Percentiles rank a stretch among this genome's conserved stretches.
These are phyloP conservation scores for Rhinoderma darwinii DNA, from an alignment of 2,113 vertebrate genomes.

Conservation along the genomic window DNA sequence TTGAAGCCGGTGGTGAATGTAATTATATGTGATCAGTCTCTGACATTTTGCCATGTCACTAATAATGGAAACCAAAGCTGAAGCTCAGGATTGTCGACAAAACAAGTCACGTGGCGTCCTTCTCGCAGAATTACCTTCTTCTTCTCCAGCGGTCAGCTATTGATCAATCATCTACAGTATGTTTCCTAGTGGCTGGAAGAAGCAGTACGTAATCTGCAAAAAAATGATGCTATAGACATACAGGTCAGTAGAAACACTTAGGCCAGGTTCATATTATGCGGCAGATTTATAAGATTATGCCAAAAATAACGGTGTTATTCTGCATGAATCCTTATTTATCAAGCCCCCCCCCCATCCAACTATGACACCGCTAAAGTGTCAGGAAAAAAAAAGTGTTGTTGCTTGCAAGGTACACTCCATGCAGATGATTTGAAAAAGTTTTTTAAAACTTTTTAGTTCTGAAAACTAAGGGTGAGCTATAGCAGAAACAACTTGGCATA, in stretches of 20 bases:
- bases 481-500: no score
- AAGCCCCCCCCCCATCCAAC: neutral
- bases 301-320: neutral
- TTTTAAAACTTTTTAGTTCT: no score
- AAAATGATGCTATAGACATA: neutral
- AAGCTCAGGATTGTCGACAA: neutral
- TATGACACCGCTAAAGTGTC: neutral
- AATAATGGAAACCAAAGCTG: slow-evolving; percentile 12
- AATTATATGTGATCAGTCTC: neutral
- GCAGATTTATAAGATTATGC: neutral
- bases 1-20: neutral
- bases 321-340: neutral
- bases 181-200: no score
- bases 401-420: neutral
- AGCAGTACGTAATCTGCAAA: neutral
- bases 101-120: neutral
- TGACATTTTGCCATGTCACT: slow-evolving; percentile 18
- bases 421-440: no score
- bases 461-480: neutral
- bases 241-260: neutral
- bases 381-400: neutral
- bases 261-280: neutral
- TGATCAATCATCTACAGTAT: neutral
- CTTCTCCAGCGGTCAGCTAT: neutral
- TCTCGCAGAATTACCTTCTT: neutral